phyloP scores from a whole-genome alignment of 2,797 vertebrate species.

The Tinamus major region DNA sequence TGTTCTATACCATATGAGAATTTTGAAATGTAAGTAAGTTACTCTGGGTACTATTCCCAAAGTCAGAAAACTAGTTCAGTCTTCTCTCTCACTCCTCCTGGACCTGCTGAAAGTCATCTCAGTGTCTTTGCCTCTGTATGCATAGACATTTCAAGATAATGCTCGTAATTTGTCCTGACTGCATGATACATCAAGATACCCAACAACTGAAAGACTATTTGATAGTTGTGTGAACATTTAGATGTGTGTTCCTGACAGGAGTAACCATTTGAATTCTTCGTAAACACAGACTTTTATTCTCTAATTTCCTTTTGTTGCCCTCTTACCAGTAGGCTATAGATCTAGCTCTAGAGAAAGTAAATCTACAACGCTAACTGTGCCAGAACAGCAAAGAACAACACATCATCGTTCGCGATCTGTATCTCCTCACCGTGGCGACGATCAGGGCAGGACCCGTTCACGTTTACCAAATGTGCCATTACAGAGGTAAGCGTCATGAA shows the following conservation, averaged over 20 bases:
- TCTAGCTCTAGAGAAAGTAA: slow-evolving; percentile 90
- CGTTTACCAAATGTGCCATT: slow-evolving; percentile 95
- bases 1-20: neutral
- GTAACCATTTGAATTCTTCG: neutral
- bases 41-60: neutral
- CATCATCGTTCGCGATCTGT: slow-evolving; percentile 97
- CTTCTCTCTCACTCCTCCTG: neutral
- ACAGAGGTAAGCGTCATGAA: slow-evolving; percentile 89
- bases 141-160: slow-evolving; percentile 28
- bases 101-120: neutral
- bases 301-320: slow-evolving; percentile 64
- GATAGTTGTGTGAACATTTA: neutral
- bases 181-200: slow-evolving; percentile 39
- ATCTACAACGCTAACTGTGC: slow-evolving; percentile 91
- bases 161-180: slow-evolving; percentile 31
- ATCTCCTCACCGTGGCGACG: slow-evolving; percentile 93
- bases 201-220: neutral
- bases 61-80: neutral
- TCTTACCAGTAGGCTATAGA: slow-evolving; percentile 89
- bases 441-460: slow-evolving; percentile 93
- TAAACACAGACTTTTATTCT: neutral
- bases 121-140: slow-evolving; percentile 16
- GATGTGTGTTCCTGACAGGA: neutral
- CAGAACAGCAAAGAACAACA: slow-evolving; percentile 90
- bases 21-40: neutral